phyloP scores from a whole-genome alignment of 2,888 invertebrate genomes.

The Melanostoma mellinum region DNA sequence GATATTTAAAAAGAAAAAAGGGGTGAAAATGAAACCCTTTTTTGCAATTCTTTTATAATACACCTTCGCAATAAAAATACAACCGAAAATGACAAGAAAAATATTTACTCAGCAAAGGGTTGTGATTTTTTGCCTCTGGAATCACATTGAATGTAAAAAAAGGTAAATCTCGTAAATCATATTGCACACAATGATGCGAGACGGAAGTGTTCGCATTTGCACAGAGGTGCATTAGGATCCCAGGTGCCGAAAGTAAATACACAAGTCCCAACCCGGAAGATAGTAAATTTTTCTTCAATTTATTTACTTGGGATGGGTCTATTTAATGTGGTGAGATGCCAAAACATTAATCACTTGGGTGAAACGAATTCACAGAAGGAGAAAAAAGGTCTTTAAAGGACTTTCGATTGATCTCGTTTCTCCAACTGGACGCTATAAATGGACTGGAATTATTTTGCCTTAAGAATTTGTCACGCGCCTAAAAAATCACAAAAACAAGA shows the following conservation, averaged over 20 bases:
- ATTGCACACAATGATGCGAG: conserved; percentile 44
- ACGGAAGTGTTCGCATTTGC: conserved; percentile 37
- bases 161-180: conserved; percentile 60
- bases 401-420: conserved; percentile 21
- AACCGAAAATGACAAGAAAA: conserved; percentile 49
- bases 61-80: conserved; percentile 67
- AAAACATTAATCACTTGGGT: conserved; percentile 58
- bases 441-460: conserved; percentile 53
- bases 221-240: conserved; percentile 34
- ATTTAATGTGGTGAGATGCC: conserved; percentile 49
- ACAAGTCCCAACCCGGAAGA: conserved; percentile 48
- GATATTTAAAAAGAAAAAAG: conserved; percentile 25
- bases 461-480: conserved; percentile 67
- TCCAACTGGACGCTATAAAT: conserved; percentile 22
- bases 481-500: conserved; percentile 23
- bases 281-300: conserved; percentile 57
- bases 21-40: conserved; percentile 50
- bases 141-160: conserved; percentile 54
- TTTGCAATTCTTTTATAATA: conserved; percentile 36
- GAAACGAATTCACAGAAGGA: conserved; percentile 31
- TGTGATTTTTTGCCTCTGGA: conserved; percentile 29
- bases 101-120: conserved; percentile 54
- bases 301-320: conserved; percentile 26
- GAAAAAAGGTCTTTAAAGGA: background rate
- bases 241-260: conserved; percentile 66